phyloP scores from a whole-genome alignment of 2,113 vertebrate species.

The Cottus gobio region DNA sequence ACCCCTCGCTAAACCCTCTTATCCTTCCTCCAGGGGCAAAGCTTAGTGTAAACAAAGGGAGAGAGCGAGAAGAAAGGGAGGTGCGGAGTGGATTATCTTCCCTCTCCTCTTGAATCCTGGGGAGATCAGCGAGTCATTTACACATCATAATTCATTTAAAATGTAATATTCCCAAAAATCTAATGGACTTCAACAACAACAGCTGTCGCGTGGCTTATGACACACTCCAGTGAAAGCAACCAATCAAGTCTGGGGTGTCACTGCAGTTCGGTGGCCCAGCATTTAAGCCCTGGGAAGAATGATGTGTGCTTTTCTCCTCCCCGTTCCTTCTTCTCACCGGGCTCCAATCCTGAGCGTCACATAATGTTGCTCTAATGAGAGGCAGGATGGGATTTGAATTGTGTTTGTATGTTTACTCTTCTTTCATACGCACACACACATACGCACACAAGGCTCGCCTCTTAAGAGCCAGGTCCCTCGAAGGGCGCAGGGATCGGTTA shows the following conservation, averaged over 20 bases:
- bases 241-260: constrained; percentile 43
- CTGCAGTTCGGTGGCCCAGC: constrained; percentile 17
- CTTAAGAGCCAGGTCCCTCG: constrained; percentile 8
- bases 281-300: constrained; percentile 13
- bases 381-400: neutral
- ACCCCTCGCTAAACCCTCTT: constrained; percentile 76
- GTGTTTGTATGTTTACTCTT: neutral
- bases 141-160: constrained; percentile 76
- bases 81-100: constrained; percentile 78
- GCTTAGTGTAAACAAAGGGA: constrained; percentile 82
- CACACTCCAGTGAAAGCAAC: constrained; percentile 46
- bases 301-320: constrained; percentile 23
- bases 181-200: constrained; percentile 71
- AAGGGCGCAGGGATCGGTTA: constrained; percentile 17
- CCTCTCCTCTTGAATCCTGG: constrained; percentile 69
- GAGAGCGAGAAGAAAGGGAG: constrained; percentile 67
- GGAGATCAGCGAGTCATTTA: constrained; percentile 79
- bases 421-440: neutral
- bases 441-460: neutral
- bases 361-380: constrained; percentile 21
- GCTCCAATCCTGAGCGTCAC: constrained; percentile 14
- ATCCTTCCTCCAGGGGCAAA: constrained; percentile 77
- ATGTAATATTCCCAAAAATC: constrained; percentile 70
- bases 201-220: constrained; percentile 62
- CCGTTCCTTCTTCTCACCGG: neutral